Conservation (phyloP, 2,113 vertebrate species). For the Psittacula cyanocephala region DNA sequence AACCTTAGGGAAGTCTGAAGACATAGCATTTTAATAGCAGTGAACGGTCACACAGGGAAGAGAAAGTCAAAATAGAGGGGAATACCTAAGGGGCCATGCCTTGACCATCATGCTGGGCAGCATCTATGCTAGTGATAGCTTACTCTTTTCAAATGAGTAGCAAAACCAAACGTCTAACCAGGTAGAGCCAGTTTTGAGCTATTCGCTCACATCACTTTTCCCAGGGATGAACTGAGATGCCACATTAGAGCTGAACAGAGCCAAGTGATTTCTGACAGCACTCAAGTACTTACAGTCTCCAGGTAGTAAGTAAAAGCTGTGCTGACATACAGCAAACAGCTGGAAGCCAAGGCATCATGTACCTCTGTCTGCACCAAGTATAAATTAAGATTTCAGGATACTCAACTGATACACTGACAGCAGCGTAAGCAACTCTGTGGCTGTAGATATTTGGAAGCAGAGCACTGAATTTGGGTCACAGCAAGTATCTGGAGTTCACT, state of each 20-base stretch:
- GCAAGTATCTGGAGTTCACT: neutral
- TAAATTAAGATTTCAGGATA: slow-evolving; percentile 11
- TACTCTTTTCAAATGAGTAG: neutral
- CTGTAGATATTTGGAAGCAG: neutral
- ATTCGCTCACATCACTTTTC: neutral
- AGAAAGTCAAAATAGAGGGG: neutral
- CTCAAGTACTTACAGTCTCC: neutral
- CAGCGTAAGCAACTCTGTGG: neutral
- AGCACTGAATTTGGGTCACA: neutral
- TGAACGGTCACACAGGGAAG: neutral
- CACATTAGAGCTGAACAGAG: neutral
- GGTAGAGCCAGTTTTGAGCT: neutral
- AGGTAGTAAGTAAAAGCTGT: neutral
- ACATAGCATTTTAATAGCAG: neutral
- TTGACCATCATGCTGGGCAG: neutral
- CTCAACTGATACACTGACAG: neutral
- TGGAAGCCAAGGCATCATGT: neutral
- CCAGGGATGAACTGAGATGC: neutral
- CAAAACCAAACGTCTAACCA: neutral
- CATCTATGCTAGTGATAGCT: fast-evolving
- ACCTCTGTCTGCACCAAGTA: neutral
- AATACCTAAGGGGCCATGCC: neutral
- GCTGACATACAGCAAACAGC: neutral
- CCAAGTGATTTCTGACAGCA: neutral
- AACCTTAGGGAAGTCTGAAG: neutral